A percentile compares a stretch with the other conserved stretches of the same genome.
These are phyloP conservation scores for Chorisops tibialis DNA, from an alignment of 2,888 invertebrate genomes.

Conservation along the genomic window DNA sequence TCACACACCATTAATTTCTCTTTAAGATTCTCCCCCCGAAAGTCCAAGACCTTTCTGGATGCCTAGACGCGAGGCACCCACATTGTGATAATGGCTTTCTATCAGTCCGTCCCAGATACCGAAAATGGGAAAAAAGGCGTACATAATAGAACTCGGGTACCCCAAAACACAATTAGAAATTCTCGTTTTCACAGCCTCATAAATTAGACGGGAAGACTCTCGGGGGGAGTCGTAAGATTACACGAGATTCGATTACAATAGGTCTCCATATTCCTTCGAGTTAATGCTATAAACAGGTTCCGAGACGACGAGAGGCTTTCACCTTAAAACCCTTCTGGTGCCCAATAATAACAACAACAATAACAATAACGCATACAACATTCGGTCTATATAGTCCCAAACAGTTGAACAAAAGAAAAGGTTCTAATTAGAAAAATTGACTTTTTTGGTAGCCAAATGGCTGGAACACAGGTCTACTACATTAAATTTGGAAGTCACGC, in stretches of 20 bases:
- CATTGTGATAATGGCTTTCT: too few species aligned
- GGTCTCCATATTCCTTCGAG: not conserved
- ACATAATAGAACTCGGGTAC: too few species aligned
- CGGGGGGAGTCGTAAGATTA: not conserved
- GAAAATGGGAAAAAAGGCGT: too few species aligned
- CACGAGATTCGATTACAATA: not conserved
- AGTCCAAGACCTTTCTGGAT: too few species aligned
- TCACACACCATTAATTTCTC: too few species aligned
- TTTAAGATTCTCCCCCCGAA: too few species aligned
- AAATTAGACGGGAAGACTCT: not conserved
- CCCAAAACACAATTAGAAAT: slow-evolving; percentile 1
- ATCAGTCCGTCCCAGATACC: too few species aligned
- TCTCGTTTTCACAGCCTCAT: not conserved
- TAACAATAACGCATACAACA: too few species aligned
- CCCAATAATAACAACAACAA: too few species aligned
- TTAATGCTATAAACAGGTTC: slow-evolving; percentile 19
- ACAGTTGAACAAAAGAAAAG: not conserved
- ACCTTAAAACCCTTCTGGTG: not conserved
- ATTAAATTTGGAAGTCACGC: slow-evolving; percentile 6
- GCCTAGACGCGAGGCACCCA: too few species aligned
- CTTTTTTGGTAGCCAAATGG: not conserved
- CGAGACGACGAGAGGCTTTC: slow-evolving; percentile 8
- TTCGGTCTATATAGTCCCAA: too few species aligned
- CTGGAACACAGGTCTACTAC: not conserved
- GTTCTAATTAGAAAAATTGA: slow-evolving; percentile 1